phyloP scores from a whole-genome alignment of 2,888 invertebrate species.

The Theretra japonica region DNA sequence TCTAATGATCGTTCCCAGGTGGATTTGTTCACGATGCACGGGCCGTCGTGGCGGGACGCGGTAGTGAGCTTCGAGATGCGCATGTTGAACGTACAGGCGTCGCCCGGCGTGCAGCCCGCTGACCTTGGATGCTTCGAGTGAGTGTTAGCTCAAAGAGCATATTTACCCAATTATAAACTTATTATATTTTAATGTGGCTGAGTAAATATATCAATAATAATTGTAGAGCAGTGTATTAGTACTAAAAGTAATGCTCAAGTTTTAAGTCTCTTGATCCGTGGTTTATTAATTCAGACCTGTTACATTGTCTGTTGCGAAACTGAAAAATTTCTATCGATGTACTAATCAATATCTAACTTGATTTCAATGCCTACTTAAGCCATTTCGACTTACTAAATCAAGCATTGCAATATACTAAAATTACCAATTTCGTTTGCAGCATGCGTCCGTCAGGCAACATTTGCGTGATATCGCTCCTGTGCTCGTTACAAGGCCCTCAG shows the following conservation, averaged over 20 bases:
- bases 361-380: no score
- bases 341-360: no score
- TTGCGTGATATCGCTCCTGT: slow-evolving; percentile 90
- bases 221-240: no score
- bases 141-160: slow-evolving; percentile 47
- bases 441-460: slow-evolving; percentile 86
- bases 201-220: no score
- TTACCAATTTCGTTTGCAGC: slow-evolving; percentile 56
- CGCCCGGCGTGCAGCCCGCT: slow-evolving; percentile 83
- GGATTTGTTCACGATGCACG: slow-evolving; percentile 95
- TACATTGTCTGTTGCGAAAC: no score
- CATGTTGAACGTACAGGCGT: slow-evolving; percentile 87
- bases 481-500: slow-evolving; percentile 93
- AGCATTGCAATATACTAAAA: no score
- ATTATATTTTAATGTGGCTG: background rate
- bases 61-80: slow-evolving; percentile 91
- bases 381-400: no score
- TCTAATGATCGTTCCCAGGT: slow-evolving; percentile 56
- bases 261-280: no score
- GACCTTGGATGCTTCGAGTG: slow-evolving; percentile 86
- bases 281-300: no score
- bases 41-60: slow-evolving; percentile 89
- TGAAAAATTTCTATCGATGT: no score
- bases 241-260: no score
- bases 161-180: background rate